phyloP scores from a whole-genome alignment of 2,888 invertebrate genomes.

The Lasioglossum lativentre region DNA sequence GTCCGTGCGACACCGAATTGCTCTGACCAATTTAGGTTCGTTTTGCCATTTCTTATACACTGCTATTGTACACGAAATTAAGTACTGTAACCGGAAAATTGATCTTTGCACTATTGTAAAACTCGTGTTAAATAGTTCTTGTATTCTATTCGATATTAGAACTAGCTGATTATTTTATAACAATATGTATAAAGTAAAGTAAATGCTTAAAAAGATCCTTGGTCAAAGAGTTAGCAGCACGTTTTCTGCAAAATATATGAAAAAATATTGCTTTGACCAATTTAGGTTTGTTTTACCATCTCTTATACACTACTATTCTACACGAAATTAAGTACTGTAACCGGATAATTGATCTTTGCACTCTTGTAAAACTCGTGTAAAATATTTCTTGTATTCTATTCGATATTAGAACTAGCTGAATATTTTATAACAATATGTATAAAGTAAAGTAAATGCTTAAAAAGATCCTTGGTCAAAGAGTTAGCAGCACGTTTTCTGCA shows the following conservation, averaged over 20 bases:
- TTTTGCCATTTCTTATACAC: not conserved
- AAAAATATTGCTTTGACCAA: not conserved
- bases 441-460: no score
- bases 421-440: no score
- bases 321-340: not conserved
- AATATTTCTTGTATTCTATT: not conserved
- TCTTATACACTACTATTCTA: not conserved
- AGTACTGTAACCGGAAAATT: not conserved
- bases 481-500: no score
- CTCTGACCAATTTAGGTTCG: not conserved
- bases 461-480: no score
- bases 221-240: no score
- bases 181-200: no score
- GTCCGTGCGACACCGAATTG: not conserved
- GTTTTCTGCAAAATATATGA: no score
- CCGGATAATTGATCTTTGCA: not conserved
- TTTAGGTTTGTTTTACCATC: not conserved
- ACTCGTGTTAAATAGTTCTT: not conserved
- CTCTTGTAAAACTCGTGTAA: not conserved
- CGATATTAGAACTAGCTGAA: no score
- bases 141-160: not conserved
- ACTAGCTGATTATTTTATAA: no score
- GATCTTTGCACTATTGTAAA: not conserved
- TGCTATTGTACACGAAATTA: not conserved
- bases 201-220: no score